Evolutionary conservation across 2,797 vertebrate species (phyloP), one percentile per base, ranked within the genome.

Genomic region (Myripristis murdjan): DNA sequence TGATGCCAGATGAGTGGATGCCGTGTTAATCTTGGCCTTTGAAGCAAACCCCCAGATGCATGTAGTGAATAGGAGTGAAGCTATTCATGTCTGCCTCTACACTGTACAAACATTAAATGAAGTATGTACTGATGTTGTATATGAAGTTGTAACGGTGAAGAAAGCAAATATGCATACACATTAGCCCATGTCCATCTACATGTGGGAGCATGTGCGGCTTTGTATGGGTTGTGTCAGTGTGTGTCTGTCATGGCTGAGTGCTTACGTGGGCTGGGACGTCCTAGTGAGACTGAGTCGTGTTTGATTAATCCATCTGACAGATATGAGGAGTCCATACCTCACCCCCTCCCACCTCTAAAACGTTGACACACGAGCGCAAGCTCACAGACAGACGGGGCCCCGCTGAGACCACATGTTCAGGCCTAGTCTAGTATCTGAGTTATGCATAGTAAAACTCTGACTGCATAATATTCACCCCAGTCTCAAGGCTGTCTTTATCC

Each of bases 231-330:
- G 1, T 69, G 81, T 75, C 73, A 59, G 47, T 55, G 59, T 64
- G 71, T 7, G 41, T 88, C 82, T 73, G 66, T 66, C 70, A 84
- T 37, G 83, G 70, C 73, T 87, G 85, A 90, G 66, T 68, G 82
- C 80, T 72, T 64, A 59, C 64, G 62, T 60, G 75, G 79, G 65
- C 49, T 65, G 73, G 62, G 60, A 69, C 60, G 18, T 77, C 79
- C 76, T 81, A 39, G 68, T 62, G 81, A 35, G 85, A 82, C 68
- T 63, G 43, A 53, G 48, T 44, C 63, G 15, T 7, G 53, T 71
- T 79, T 87, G 81, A 91, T 83, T 86, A 83, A 91, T 93, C 88
- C 46, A 90, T 84, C 68, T 81, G 90, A 90, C 85, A 87, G 80
- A 82, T 74, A 87, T 54, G 63, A 80, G 68, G 51, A 74, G 60